Conservation (phyloP, 2,113 vertebrate genomes). For the Triplophysa tibetana region DNA sequence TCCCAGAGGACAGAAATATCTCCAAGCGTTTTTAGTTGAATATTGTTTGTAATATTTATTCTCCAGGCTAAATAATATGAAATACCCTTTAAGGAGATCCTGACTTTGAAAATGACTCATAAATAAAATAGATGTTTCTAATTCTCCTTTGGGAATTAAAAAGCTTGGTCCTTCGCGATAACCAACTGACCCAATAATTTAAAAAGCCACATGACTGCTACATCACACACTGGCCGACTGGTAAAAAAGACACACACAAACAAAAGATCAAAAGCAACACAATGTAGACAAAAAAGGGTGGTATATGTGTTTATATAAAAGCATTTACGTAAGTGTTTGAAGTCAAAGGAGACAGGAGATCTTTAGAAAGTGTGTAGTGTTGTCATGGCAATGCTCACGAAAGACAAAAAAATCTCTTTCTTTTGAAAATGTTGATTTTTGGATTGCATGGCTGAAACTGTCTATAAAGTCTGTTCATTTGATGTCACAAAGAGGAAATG, state of each 20-base stretch:
- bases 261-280: not conserved
- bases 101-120: too few species aligned
- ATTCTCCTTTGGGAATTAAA: too few species aligned
- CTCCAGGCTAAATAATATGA: too few species aligned
- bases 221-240: not conserved
- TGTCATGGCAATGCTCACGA: constrained; percentile 31
- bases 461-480: not conserved
- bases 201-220: constrained; percentile 27
- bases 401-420: not conserved
- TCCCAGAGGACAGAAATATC: not conserved
- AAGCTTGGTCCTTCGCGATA: constrained; percentile 14
- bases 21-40: too few species aligned
- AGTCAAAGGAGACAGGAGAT: constrained; percentile 22
- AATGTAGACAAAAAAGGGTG: not conserved
- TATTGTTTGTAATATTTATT: too few species aligned
- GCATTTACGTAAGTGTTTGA: not conserved
- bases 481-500: constrained; percentile 20
- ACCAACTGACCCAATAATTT: not conserved
- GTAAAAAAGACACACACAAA: not conserved
- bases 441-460: not conserved
- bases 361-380: not conserved
- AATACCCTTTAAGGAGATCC: too few species aligned
- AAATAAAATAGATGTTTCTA: too few species aligned
- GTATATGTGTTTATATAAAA: not conserved
- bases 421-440: constrained; percentile 1